Conservation (phyloP, 2,113 vertebrate genomes). For the Hipposideros armiger region DNA sequence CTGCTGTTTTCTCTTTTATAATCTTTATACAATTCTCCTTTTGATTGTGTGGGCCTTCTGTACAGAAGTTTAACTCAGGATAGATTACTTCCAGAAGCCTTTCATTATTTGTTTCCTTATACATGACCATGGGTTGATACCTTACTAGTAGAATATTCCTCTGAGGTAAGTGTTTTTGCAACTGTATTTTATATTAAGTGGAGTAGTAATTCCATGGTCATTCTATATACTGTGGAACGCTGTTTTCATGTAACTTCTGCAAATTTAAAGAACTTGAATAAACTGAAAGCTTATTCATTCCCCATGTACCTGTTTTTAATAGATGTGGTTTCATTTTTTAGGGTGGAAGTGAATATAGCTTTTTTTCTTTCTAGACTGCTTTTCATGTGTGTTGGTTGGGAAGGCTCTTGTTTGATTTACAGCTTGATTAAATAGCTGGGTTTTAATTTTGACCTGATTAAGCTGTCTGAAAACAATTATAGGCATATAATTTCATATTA, state of each 20-base stretch:
- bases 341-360: background rate
- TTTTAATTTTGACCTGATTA: conserved; percentile 72
- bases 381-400: conserved; percentile 23
- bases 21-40: background rate
- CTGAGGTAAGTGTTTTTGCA: conserved; percentile 24
- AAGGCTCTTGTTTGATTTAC: conserved; percentile 45
- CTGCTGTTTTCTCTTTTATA: background rate
- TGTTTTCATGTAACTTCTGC: background rate
- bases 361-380: conserved; percentile 16
- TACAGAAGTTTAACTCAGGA: conserved; percentile 11
- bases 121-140: background rate
- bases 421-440: conserved; percentile 47
- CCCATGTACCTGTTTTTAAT: background rate
- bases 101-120: conserved; percentile 12
- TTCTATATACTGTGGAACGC: background rate
- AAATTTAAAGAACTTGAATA: conserved; percentile 47
- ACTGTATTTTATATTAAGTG: background rate
- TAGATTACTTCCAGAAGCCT: background rate
- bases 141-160: background rate
- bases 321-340: conserved; percentile 58
- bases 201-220: background rate
- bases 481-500: background rate
- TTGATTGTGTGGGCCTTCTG: background rate
- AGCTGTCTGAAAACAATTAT: conserved; percentile 63
- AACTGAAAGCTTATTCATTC: conserved; percentile 12